phyloP scores from a whole-genome alignment of 1,140 invertebrate species.

The Brachionus plicatilis region DNA sequence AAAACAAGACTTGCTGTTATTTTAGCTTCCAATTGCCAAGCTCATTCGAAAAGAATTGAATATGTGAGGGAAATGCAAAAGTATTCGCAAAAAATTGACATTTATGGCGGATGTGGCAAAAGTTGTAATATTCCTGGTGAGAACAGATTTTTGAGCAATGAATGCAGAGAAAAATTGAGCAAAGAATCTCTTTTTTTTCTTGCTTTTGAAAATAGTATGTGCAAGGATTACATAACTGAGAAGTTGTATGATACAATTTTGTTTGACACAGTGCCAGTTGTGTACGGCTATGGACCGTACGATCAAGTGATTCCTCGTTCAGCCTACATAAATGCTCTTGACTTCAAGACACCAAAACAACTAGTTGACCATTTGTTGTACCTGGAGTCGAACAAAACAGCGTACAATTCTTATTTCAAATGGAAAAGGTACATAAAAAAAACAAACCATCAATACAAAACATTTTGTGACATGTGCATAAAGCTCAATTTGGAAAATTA shows the following conservation, averaged over 20 bases:
- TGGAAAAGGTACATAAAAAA: constrained; percentile 38
- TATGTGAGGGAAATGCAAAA: constrained; percentile 31
- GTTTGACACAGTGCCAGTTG: neutral
- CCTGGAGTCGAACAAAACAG: neutral
- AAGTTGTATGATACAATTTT: constrained; percentile 46
- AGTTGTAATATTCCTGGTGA: neutral
- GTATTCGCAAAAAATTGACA: constrained; percentile 41
- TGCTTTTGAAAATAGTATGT: constrained; percentile 52
- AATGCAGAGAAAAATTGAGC: neutral
- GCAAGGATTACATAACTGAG: constrained; percentile 52
- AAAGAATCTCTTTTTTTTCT: constrained; percentile 22
- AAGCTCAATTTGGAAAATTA: neutral
- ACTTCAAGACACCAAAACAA: constrained; percentile 21
- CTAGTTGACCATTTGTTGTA: constrained; percentile 30
- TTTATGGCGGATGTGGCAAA: constrained; percentile 44
- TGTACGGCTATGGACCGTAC: constrained; percentile 6
- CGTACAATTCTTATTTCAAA: constrained; percentile 38
- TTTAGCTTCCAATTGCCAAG: neutral
- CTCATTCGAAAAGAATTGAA: neutral
- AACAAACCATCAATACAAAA: neutral
- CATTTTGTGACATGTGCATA: constrained; percentile 39
- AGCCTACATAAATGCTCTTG: constrained; percentile 32
- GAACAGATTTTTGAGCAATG: neutral
- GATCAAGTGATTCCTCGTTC: constrained; percentile 17
- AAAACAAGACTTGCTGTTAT: neutral